A percentile compares a stretch with the other conserved stretches of the same genome.
Conservation (phyloP, 2,888 invertebrate species). For the Laothoe populi region DNA sequence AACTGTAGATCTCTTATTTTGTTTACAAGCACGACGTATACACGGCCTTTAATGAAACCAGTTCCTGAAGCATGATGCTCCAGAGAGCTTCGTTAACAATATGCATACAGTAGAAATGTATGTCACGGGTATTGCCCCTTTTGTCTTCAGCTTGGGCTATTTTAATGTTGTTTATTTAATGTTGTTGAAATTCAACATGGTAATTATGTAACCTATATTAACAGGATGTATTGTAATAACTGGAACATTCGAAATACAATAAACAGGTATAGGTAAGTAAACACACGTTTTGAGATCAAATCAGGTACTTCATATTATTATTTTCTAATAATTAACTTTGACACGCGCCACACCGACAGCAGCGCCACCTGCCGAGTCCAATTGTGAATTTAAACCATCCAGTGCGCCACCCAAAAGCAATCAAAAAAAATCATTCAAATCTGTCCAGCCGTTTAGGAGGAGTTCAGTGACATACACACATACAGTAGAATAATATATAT, state of each 20-base stretch:
- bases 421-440: too few species aligned
- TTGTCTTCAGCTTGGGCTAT: conserved; percentile 9
- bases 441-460: too few species aligned
- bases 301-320: not conserved
- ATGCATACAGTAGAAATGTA: conserved; percentile 19
- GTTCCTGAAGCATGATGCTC: conserved; percentile 10
- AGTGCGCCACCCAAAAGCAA: too few species aligned
- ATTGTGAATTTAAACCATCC: too few species aligned
- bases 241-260: too few species aligned
- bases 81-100: conserved; percentile 19
- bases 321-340: too few species aligned
- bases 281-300: too few species aligned
- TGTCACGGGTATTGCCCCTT: conserved; percentile 17
- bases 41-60: conserved; percentile 15
- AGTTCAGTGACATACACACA: too few species aligned
- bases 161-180: conserved; percentile 14
- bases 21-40: not conserved
- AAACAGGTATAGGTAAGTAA: too few species aligned
- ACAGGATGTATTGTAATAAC: not conserved
- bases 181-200: not conserved
- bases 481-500: too few species aligned
- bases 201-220: not conserved
- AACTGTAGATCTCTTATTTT: conserved; percentile 22
- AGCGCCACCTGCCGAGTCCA: too few species aligned
- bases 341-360: too few species aligned